Evolutionary conservation across 1,140 invertebrate species (phyloP), one percentile per base, ranked within the genome.

Genomic region (Popillia japonica): DNA sequence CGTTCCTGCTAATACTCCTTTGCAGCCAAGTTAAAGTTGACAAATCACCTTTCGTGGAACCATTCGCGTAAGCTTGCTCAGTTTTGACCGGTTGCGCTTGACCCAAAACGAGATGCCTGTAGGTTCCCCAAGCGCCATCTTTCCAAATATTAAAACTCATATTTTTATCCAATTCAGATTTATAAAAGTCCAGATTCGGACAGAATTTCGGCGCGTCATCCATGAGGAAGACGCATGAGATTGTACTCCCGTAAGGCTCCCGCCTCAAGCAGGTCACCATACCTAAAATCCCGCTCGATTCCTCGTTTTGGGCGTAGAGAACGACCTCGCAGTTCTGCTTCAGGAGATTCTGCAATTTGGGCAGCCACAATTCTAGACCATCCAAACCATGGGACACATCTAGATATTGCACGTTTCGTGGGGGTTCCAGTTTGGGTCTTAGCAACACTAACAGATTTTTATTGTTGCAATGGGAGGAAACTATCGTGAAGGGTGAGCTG

Each of bases 11-110:
- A 73, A 90, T 73, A 74, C 89, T 88, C 73, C 91, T 93, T 85
- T 94, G 87, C 0, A 96, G 87, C 97, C 97, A 99, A 3, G 86
- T 90, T 2, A 99, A 84, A 27, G 94, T 93, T 0, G 93, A 94
- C 17, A 99, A 87, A 85, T 98, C 96, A 75, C 96, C 95, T 80
- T 93, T 90, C 6, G 93, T 93, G 3, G 90, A 79, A 0, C 94
- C 92, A 86, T 97, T 96, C 0, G 94, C 91, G 85, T 91, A 96
- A 0, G 92, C 93, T 87, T 98, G 93, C 72, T 89, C 82, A 93
- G 88, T 40, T 90, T 86, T 0, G 93, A 81, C 82, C 94, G 92
- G 14, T 7, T 1, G 6, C 6, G 22, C n/a, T 14, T 76, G 6
- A 14, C 40, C 7, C 8, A 74, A n/a, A 6, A 78, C 23, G 7